These are phyloP conservation scores for Drosophila silvestris DNA, from an alignment of 2,888 invertebrate genomes.

Conservation along the genomic window DNA sequence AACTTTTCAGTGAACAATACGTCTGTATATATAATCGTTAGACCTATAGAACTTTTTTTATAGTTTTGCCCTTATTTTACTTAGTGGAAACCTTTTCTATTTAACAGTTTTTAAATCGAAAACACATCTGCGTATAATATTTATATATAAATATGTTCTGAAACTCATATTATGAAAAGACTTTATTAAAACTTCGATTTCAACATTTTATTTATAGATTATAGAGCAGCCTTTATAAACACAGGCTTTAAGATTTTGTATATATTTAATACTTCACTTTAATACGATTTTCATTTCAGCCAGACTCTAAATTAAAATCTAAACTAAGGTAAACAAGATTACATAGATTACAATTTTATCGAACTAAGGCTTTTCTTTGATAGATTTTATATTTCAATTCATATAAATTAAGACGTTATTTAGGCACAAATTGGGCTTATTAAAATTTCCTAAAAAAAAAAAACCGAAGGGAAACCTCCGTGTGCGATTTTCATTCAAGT, in stretches of 20 bases:
- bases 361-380: background rate
- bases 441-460: background rate
- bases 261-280: background rate
- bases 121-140: no score
- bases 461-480: constrained; percentile 23
- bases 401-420: background rate
- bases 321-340: no score
- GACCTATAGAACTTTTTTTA: no score
- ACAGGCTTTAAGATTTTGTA: background rate
- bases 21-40: no score
- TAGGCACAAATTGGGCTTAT: background rate
- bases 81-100: background rate
- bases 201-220: no score
- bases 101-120: background rate
- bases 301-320: background rate
- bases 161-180: no score
- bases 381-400: background rate
- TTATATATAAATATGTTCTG: no score
- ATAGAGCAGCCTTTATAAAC: background rate
- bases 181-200: no score
- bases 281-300: background rate
- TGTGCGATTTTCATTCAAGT: constrained; percentile 57
- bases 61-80: background rate
- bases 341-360: no score
- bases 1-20: no score